These are phyloP conservation scores for Cetonia aurata DNA, from an alignment of 2,888 invertebrate genomes.

Conservation along the genomic window DNA sequence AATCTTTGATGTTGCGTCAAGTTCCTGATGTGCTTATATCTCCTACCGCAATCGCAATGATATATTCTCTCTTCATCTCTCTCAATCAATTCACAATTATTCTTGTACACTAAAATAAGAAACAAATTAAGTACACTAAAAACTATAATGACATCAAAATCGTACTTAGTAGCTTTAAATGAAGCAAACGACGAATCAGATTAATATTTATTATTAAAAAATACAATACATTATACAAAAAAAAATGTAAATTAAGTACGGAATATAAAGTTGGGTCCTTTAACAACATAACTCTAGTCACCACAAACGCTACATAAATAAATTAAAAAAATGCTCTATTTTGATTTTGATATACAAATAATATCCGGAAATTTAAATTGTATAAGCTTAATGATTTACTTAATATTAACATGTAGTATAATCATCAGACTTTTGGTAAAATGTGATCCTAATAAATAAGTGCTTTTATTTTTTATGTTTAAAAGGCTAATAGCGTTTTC, in stretches of 20 bases:
- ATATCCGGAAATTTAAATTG: too few relatives aligned
- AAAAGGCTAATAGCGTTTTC: too few relatives aligned
- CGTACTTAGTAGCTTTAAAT: neutral
- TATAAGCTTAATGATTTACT: too few relatives aligned
- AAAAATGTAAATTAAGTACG: too few relatives aligned
- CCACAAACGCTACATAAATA: neutral
- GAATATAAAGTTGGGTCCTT: too few relatives aligned
- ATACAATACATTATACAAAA: neutral
- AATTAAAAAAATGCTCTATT: too few relatives aligned
- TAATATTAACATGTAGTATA: too few relatives aligned
- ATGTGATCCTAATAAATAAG: too few relatives aligned
- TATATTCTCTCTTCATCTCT: conserved; percentile 25
- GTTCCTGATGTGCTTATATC: conserved; percentile 58
- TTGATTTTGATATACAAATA: too few relatives aligned
- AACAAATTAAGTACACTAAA: neutral
- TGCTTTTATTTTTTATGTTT: too few relatives aligned
- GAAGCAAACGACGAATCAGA: too few relatives aligned
- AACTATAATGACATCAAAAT: neutral
- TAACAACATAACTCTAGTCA: neutral
- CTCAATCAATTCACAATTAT: neutral
- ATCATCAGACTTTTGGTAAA: too few relatives aligned
- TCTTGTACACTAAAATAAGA: conserved; percentile 22
- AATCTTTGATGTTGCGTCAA: conserved; percentile 63
- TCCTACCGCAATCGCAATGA: conserved; percentile 37
- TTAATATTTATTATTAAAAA: conserved; percentile 9